Base-by-base conservation (phyloP, 2,113 vertebrate genomes). In the Numenius arquata region DNA sequence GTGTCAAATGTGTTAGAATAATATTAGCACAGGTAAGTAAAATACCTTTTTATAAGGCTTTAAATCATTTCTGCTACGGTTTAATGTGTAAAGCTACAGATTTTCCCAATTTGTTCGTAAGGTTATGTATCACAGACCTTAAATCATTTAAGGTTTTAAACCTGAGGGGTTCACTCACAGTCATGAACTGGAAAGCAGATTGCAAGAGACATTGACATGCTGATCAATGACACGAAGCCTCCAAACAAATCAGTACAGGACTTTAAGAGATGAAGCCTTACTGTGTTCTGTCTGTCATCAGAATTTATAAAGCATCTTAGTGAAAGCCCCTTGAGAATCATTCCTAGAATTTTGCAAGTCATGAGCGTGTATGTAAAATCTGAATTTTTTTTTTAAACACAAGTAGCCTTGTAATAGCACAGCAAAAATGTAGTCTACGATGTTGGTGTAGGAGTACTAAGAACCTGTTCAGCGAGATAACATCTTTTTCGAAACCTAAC, bases 261-360 rank as follows among this genome's bases (percentile, higher is more conserved):
- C 92, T 96, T 96, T 93, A 91, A 85, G 88, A 77, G 87, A 82
- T 68, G 91, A 95, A 91, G 94, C 84, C 56, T 92, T 84, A 86
- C 92, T 32, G 22, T 77, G 89, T 97, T 96, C 94, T 94, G 94
- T 93, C 91, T 96, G 90, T 96, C 97, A 95, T 80, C 77, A 89
- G 94, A 93, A 97, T 97, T 94, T 97, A 96, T 86, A 89, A 91
- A 95, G 87, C 96, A 94, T 93, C 95, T 95, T 84, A 92, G 93
- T 89, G 95, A 97, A 90, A 88, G 90, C 77, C 81, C 93, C 96
- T 93, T 92, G 93, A 97, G 95, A 97, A 96, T 93, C 80, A 91
- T 95, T 90, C 83, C 58, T 90, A 93, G 95, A 96, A 92, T 97
- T 97, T 96, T 98, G 95, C 96, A 97, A 97, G 93, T 97, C 97